Base-by-base conservation (phyloP, 2,113 vertebrate genomes). In the Nothoprocta perdicaria region DNA sequence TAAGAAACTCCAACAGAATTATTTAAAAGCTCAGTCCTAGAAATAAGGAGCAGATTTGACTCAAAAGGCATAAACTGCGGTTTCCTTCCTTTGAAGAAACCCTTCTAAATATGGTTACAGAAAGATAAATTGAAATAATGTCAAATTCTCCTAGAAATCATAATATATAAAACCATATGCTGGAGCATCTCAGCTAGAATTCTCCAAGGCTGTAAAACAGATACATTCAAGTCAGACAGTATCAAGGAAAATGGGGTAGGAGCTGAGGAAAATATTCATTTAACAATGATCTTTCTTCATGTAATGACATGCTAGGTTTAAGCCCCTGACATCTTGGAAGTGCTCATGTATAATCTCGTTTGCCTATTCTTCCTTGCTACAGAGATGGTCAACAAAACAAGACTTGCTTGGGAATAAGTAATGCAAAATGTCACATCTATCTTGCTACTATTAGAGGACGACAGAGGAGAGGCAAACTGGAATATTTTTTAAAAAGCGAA, bases 311-410 rank as follows among this genome's bases (percentile, higher is more conserved):
- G 29, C 50, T 29, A 80, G 9, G 71, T 83, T 94, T 90, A 88
- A 90, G 45, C 45, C 65, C 26, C 82, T 83, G 86, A 93, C 86
- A 82, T 95, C 88, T 81, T 84, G 63, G 81, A 65, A 88, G 29
- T 31, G 48, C 67, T 95, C 84, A 26, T 94, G 78, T 80, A 91
- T 95, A 92, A 93, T 93, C 65, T 77, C 41, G 72, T 94, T 78
- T 81, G 78, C 86, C 58, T 93, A 31, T 93, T 95, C 77, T 87
- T 75, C 65, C 73, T 89, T 86, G 27, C 23, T 88, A 90, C 63
- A 89, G 84, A 94, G 72, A 83, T 92, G 83, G 83, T 78, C 77
- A 89, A 89, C 92, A 87, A 91, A 97, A 94, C 83, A 94, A 84
- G 63, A 53, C 58, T 95, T 89, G 87, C 72, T 95, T 88, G 84